Base-by-base conservation (phyloP, 2,113 vertebrate genomes). In the Scopus umbretta region DNA sequence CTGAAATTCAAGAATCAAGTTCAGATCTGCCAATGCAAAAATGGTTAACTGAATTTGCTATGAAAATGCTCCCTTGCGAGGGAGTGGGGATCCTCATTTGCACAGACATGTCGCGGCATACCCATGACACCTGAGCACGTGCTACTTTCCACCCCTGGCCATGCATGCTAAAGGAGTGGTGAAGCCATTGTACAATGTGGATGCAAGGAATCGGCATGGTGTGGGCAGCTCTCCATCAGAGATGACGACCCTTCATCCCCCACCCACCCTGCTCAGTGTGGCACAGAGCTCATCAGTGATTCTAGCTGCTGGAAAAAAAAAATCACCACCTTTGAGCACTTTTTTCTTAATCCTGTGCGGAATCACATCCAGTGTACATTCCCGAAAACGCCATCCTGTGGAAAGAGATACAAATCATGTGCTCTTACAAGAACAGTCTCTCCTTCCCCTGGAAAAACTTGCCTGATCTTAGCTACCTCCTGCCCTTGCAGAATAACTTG, bases 241-340 rank as follows among this genome's bases (percentile, higher is more conserved):
- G 9, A 16, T 30, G 11, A 10, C 0, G 2, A 21, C 6, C 3
- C 13, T 36, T 21, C 2, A 0, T 8, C 18, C 5, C n/a, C 2
- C 8, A n/a, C 6, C 5, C 9, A 4, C 26, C n/a, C 56, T 26
- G 21, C 22, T 52, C 26, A 42, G 29, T 0, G 0, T 40, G 10
- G 11, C 38, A 38, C 22, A 25, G 25, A 74, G 8, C 12, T 76
- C 1, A 0, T 20, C 25, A 50, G 45, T 22, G 32, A 42, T 11
- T 59, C 4, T 50, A 71, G 34, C 15, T 5, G 2, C 56, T 36
- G n/a, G 9, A 10, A 22, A 27, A 32, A n/a, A 50, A 58, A 10
- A 42, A 4, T 9, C 6, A 43, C 34, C 17, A 22, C 43, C 20
- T 73, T 23, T 11, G 17, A n/a, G 53, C 22, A 11, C 10, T 30